Base-by-base conservation (phyloP, 2,888 invertebrate species). In the Eristalis tenax region DNA sequence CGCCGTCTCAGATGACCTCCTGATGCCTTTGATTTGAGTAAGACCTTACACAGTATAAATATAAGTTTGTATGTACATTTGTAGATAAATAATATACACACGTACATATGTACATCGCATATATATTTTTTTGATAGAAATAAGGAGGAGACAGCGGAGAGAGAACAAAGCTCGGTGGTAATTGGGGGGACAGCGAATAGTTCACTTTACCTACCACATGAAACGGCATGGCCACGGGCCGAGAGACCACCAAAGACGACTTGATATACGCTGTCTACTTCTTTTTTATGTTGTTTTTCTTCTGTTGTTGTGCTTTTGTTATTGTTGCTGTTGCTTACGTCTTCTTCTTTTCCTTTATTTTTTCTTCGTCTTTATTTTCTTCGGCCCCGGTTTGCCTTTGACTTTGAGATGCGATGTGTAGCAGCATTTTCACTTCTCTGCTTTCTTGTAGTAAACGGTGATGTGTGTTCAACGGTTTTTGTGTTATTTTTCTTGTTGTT, bases 231-330 rank as follows among this genome's bases (percentile, higher is more conserved):
- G 76, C 83, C 83, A 83, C 75, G 87, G 79, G 83, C 77, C 69
- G 77, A 64, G 78, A 56, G 87, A 87, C 87, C 87, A 87, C 87
- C 87, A 63, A 83, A 87, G 87, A 83, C 66, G 87, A 73, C 77
- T 86, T 86, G 71, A 80, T 76, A 87, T 83, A 73, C 79, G 70
- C 78, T 86, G 83, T 78, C 83, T 83, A 83, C 86, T 68, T 69
- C 40, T 64, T 75, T 38, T 38, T 78, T 23, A 18, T 73, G 38
- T 50, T 59, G 78, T 22, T 71, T 57, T 57, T 64, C 35, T 23
- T 56, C 65, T 32, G 28, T 74, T 66, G 68, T 76, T 65, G 28
- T 78, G 28, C 69, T 66, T 63, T 76, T 65, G 28, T 78, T 75
- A 64, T 66, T 86, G 74, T 78, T 86, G 73, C 82, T 87, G 83